phyloP scores from a whole-genome alignment of 2,888 invertebrate genomes.

The Autographa pulchrina region DNA sequence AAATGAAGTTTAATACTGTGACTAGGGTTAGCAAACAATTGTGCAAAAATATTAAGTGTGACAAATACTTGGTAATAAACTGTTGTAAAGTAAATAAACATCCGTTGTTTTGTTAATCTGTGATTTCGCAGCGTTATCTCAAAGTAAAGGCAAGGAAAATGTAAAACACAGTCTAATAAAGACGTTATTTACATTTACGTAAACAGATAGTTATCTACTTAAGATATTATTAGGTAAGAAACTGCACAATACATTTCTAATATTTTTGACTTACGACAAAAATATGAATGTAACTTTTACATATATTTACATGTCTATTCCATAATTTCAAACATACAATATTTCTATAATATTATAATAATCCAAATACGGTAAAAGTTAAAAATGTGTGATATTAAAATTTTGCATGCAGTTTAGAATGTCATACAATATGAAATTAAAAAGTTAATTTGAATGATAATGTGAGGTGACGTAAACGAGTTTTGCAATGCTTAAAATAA shows the following conservation, averaged over 20 bases:
- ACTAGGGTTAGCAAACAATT: no score
- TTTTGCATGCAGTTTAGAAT: conserved; percentile 23
- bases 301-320: neutral
- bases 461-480: neutral
- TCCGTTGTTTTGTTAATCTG: neutral
- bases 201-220: conserved; percentile 2
- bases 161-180: conserved; percentile 18
- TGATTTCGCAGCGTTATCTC: neutral
- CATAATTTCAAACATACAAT: neutral
- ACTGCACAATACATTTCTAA: neutral
- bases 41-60: no score
- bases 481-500: conserved; percentile 8
- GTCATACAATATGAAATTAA: conserved; percentile 8
- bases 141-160: conserved; percentile 32
- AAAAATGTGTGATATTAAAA: neutral
- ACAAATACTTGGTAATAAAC: neutral
- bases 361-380: neutral
- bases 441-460: conserved; percentile 8
- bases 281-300: neutral
- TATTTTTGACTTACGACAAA: neutral
- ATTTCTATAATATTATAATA: neutral
- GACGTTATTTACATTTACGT: conserved; percentile 24
- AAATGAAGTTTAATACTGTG: neutral
- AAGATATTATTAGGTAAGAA: neutral
- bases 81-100: neutral